A percentile compares a stretch with the other conserved stretches of the same genome.
Evolutionary conservation across 2,888 invertebrate species (phyloP).

Genomic region (Drosophila emarginata): DNA sequence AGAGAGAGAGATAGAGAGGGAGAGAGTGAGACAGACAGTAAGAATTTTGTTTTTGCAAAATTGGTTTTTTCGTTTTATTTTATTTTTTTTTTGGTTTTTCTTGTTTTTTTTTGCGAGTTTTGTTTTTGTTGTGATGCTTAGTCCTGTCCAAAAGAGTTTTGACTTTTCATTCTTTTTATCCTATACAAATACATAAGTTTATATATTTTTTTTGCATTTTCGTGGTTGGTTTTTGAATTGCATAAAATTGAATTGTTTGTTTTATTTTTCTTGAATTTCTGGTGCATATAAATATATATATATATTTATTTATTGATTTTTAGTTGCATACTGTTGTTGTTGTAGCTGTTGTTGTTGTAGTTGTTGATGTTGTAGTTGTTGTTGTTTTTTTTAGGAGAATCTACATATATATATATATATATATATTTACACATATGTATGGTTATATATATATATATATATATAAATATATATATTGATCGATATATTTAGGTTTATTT

Average conservation of each 20-base stretch:
- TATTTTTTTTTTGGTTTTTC: constrained; percentile 30
- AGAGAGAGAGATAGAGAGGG: no score
- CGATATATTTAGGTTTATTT: constrained; percentile 38
- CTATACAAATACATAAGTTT: constrained; percentile 24
- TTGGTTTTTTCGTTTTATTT: constrained; percentile 41
- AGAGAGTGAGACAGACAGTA: constrained; percentile 59
- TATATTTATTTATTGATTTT: constrained; percentile 46
- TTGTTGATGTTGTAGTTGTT: constrained; percentile 58
- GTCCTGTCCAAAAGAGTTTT: constrained; percentile 72
- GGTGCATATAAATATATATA: constrained; percentile 60
- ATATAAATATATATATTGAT: constrained; percentile 43
- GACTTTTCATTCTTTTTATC: constrained; percentile 48
- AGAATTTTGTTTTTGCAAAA: constrained; percentile 43
- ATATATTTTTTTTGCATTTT: constrained; percentile 37
- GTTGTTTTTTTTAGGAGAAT: constrained; percentile 51
- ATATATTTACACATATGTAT: background rate
- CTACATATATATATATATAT: constrained; percentile 32
- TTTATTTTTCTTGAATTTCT: constrained; percentile 48
- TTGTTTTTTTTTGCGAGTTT: constrained; percentile 43
- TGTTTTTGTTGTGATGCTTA: constrained; percentile 73
- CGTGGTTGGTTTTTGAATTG: constrained; percentile 59
- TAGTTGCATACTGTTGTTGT: constrained; percentile 83
- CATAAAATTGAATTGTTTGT: constrained; percentile 65
- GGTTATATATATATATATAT: constrained; percentile 12
- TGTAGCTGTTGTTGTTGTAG: constrained; percentile 65